phyloP scores from a whole-genome alignment of 2,113 vertebrate species.

The Egretta garzetta region DNA sequence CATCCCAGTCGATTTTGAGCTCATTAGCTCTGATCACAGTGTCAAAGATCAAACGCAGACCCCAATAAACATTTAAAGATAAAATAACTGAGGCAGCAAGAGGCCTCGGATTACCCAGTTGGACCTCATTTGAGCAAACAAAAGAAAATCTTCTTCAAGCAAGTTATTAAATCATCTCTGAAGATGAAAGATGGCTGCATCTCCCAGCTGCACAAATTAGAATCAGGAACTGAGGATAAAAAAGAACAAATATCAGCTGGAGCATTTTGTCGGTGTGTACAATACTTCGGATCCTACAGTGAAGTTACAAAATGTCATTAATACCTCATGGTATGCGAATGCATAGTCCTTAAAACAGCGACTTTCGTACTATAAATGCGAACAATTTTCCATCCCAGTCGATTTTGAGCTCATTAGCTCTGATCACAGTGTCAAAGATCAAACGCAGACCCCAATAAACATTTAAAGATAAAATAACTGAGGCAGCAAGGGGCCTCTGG shows the following conservation, averaged over 20 bases:
- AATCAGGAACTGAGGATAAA: neutral
- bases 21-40: no score
- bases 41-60: no score
- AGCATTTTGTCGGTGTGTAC: neutral
- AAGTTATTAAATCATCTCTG: neutral
- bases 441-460: neutral
- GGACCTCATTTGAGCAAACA: neutral
- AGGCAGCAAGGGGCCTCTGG: neutral
- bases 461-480: neutral
- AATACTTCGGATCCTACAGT: neutral
- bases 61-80: no score
- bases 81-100: no score
- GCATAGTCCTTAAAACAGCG: neutral
- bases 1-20: neutral
- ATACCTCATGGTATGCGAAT: neutral
- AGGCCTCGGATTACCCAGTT: neutral
- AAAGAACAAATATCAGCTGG: neutral
- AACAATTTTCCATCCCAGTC: neutral
- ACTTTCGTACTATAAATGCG: fast-evolving
- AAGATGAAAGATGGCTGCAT: neutral
- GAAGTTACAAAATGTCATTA: neutral
- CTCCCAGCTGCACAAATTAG: neutral
- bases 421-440: neutral
- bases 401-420: neutral
- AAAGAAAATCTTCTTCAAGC: neutral